These are phyloP conservation scores for Schizopygopsis malacanthus DNA, from an alignment of 2,797 vertebrate genomes.

Conservation along the genomic window DNA sequence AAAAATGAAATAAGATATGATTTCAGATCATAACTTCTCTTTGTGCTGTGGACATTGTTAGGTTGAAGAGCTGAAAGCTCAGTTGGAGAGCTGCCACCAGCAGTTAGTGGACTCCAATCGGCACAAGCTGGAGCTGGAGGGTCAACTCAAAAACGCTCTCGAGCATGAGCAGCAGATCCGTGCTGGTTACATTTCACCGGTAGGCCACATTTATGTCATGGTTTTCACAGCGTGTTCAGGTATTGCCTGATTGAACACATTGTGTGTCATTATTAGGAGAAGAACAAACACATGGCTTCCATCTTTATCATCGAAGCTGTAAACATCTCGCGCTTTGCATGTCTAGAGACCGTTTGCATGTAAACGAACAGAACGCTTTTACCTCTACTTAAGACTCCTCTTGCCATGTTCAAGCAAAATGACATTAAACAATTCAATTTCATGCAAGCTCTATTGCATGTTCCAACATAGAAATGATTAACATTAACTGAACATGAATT, in stretches of 20 bases:
- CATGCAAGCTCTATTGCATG: conserved; percentile 63
- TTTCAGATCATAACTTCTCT: background rate
- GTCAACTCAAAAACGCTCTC: conserved; percentile 77
- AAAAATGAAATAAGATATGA: background rate
- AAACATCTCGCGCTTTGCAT: conserved; percentile 76
- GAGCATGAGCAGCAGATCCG: conserved; percentile 79
- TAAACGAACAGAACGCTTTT: conserved; percentile 60
- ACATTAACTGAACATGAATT: conserved; percentile 46
- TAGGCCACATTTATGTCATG: conserved; percentile 63
- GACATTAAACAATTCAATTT: conserved; percentile 58
- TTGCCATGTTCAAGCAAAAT: conserved; percentile 60
- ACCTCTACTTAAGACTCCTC: conserved; percentile 68
- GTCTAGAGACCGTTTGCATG: conserved; percentile 80
- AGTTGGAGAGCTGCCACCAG: conserved; percentile 81
- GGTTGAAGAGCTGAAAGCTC: conserved; percentile 82
- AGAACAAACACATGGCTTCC: conserved; percentile 70
- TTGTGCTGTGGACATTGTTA: conserved; percentile 57
- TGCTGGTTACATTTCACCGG: conserved; percentile 83
- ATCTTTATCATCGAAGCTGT: conserved; percentile 68
- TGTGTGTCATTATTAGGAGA: conserved; percentile 75
- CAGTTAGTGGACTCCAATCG: conserved; percentile 80
- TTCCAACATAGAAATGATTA: conserved; percentile 53
- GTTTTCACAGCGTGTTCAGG: conserved; percentile 45
- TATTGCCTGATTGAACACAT: conserved; percentile 69
- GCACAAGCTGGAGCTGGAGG: conserved; percentile 81